Base-by-base conservation (phyloP, 2,113 vertebrate genomes). In the Illadopsis cleaveri region DNA sequence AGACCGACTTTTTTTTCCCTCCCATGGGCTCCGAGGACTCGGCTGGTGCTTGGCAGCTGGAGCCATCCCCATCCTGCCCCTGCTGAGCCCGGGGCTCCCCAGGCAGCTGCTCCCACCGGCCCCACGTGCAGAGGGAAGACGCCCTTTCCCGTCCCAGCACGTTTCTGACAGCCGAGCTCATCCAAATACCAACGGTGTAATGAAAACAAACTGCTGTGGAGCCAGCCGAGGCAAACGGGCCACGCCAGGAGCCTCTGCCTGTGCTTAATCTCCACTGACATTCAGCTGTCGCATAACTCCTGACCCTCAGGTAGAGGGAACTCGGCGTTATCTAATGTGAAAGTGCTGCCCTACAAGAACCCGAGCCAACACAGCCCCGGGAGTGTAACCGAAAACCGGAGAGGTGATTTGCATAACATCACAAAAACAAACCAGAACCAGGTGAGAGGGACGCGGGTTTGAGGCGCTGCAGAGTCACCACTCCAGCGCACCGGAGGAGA, bases 101-200 rank as follows among this genome's bases (percentile, higher is more conserved):
- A 5, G 51, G 51, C 51, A 45, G 90, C 88, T 31, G 40, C 18
- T 47, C 35, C 12, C 57, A 10, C 3, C 0, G 4, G 4, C 76
- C 60, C 44, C 47, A 45, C 2, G 1, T 18, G 58, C 0, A 0
- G 30, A 51, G 78, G 66, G 75, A 35, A 45, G 54, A 35, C 0
- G 11, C 71, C 90, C 76, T 72, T 40, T 61, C 69, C 54, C 4
- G 1, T 58, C 71, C 82, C 85, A 30, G 78, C 21, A 6, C 6
- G 40, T 31, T 58, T 28, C 81, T 86, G 80, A 64, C 38, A 61
- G 80, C 80, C 31, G 53, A 31, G 61, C 87, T 58, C 88, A 18
- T 44, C 17, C 2, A 65, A 90, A 93, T 84, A 76, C 94, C 94
- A 13, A 21, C 28, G 9, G 64, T 9, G 85, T 11, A 54, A 82